Conservation (phyloP, 2,888 invertebrate species). For the Syritta pipiens region DNA sequence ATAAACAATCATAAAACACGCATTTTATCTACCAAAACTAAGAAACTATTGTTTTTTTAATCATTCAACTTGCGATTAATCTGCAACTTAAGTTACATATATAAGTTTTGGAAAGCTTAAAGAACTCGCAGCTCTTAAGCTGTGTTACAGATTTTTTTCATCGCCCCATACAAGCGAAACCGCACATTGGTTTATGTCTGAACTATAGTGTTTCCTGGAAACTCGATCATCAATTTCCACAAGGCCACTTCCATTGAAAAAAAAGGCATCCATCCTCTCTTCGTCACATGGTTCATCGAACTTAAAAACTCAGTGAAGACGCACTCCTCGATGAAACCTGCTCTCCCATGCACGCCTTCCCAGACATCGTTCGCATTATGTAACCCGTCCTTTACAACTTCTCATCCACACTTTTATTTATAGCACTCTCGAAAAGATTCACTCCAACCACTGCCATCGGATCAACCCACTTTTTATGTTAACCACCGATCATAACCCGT, state of each 20-base stretch:
- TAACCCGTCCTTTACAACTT: constrained; percentile 1
- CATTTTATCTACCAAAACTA: too few relatives aligned
- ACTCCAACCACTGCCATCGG: constrained; percentile 2
- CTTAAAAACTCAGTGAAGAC: not conserved
- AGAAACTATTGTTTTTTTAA: too few relatives aligned
- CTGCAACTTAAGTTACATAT: too few relatives aligned
- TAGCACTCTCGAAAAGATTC: constrained; percentile 24
- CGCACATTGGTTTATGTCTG: too few relatives aligned
- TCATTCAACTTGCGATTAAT: too few relatives aligned
- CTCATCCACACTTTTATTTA: constrained; percentile 6
- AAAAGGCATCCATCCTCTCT: not conserved
- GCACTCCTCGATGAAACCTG: not conserved
- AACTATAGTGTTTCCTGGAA: too few relatives aligned
- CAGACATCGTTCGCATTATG: constrained; percentile 4
- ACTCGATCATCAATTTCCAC: constrained; percentile 5
- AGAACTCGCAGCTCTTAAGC: too few relatives aligned
- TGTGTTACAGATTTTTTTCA: too few relatives aligned
- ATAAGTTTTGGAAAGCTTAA: too few relatives aligned
- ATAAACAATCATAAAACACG: too few relatives aligned
- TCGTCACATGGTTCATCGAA: too few relatives aligned
- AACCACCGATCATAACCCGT: not conserved
- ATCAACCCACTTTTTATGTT: constrained; percentile 44
- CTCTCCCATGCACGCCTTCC: constrained; percentile 11
- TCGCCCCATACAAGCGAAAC: too few relatives aligned
- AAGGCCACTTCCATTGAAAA: not conserved